A percentile compares a stretch with the other conserved stretches of the same genome.
These are phyloP conservation scores for Panulirus ornatus DNA, from an alignment of 1,140 invertebrate species.

Conservation along the genomic window DNA sequence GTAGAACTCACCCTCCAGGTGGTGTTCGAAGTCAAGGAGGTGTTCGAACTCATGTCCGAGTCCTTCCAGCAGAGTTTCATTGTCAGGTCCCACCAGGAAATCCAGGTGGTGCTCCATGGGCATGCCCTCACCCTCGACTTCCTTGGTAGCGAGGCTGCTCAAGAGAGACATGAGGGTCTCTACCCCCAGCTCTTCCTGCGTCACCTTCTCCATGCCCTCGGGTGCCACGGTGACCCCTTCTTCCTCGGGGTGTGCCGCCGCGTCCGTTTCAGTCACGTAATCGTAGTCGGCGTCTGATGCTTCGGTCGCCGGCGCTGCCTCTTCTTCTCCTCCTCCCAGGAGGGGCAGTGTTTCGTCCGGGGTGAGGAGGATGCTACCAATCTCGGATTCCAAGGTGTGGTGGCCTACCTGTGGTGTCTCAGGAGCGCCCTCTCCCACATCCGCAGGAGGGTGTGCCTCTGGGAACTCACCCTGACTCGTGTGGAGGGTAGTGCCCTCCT, in stretches of 20 bases:
- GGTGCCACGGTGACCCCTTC: not conserved
- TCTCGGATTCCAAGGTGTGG: not conserved
- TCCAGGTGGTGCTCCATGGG: conserved; percentile 10
- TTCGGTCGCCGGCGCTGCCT: conserved; percentile 7
- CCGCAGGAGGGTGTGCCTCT: not conserved
- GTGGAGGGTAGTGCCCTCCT: conserved; percentile 37
- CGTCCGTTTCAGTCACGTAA: not conserved
- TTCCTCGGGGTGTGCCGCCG: not conserved
- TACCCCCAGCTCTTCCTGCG: not conserved
- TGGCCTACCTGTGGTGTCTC: not conserved
- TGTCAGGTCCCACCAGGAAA: not conserved
- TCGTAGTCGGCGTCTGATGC: not conserved
- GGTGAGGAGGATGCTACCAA: conserved; percentile 21
- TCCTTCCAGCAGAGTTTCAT: conserved; percentile 11
- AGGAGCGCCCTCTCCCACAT: not conserved
- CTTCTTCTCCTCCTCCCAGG: not conserved
- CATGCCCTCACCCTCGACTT: conserved; percentile 11
- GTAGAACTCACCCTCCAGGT: no score
- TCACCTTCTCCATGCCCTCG: not conserved
- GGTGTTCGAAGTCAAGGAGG: not conserved
- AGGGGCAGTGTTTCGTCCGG: conserved; percentile 31
- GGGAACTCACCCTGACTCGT: not conserved
- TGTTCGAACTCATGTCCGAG: no score
- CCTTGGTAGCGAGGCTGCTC: not conserved
- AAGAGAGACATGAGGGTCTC: conserved; percentile 29